Base-by-base conservation (phyloP, 1,140 invertebrate genomes). In the Paraescarpia echinospica region DNA sequence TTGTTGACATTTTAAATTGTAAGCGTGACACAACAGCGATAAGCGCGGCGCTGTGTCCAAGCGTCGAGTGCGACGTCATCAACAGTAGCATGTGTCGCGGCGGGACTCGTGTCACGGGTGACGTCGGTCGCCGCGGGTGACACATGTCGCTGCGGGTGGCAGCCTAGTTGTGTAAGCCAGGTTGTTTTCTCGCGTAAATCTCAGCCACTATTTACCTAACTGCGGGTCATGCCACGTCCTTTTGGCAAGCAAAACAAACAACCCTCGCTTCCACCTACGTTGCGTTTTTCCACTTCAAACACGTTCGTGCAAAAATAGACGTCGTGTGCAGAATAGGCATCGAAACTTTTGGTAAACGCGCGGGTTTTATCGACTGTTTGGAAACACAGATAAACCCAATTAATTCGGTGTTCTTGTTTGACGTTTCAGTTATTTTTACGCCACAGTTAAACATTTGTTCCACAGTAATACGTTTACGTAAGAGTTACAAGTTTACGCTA, bases 1-100 rank as follows among this genome's bases (percentile, higher is more conserved):
- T 77, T 77, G 59, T 77, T 77, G 59, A 77, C 59, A 77, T 77
- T 22, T 77, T 77, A 77, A 77, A 77, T 77, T 77, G 59, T 77
- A 77, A 27, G 59, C 59, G 59, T 22, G 59, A 77, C 59, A 77
- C 59, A 77, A 77, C 59, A 77, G 59, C 59, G 59, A 77, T 77
- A 77, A 77, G 59, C 14, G 22, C 27, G 59, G 14, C 12, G 14
- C 22, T 77, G 59, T 77, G 59, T 77, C 59, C 59, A 31, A 77
- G 59, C 59, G 27, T 27, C 59, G 8, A 77, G 22, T 4, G 22
- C 59, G 59, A 77, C 59, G 59, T 77, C 59, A 4, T 77, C 59
- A 77, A 77, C 59, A 31, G 59, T 77, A 77, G 59, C 59, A 77
- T 77, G 59, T 77, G 59, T 77, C 59, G 59, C 59, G 8, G 22